These are phyloP conservation scores for Acholoe squamosa DNA, from an alignment of 2,888 invertebrate genomes.

Conservation along the genomic window DNA sequence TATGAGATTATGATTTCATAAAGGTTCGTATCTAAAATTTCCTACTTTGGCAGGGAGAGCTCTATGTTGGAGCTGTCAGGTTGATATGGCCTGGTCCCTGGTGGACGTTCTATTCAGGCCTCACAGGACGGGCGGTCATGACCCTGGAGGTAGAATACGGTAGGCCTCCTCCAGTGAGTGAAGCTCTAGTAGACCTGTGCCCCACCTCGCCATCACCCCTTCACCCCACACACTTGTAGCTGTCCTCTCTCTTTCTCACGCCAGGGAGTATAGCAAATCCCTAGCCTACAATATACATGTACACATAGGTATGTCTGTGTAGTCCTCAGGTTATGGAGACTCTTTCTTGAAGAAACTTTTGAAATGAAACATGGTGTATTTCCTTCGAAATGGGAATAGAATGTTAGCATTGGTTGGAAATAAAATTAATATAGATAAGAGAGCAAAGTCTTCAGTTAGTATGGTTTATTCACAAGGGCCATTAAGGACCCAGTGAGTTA, in stretches of 20 bases:
- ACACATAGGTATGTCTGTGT: too few species aligned
- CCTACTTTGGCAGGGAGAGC: background rate
- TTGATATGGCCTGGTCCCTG: constrained; percentile 41
- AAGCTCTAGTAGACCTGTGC: background rate
- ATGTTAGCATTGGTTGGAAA: too few species aligned
- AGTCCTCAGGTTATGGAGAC: too few species aligned
- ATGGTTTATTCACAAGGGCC: too few species aligned
- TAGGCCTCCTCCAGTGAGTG: background rate
- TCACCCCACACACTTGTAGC: constrained; percentile 43
- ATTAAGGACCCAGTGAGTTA: too few species aligned
- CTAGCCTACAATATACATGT: background rate
- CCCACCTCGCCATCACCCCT: constrained; percentile 9
- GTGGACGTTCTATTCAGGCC: constrained; percentile 48
- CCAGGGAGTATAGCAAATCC: background rate
- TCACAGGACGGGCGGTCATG: constrained; percentile 29
- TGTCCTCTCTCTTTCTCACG: background rate
- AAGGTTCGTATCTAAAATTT: too few species aligned
- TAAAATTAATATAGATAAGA: too few species aligned
- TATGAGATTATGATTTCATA: too few species aligned
- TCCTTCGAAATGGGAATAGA: too few species aligned
- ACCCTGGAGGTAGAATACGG: constrained; percentile 21
- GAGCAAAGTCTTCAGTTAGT: too few species aligned
- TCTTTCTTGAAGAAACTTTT: too few species aligned
- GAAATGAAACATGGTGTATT: too few species aligned
- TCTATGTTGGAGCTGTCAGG: background rate